These are phyloP conservation scores for Phortica variegata DNA, from an alignment of 1,140 invertebrate species.

Conservation along the genomic window DNA sequence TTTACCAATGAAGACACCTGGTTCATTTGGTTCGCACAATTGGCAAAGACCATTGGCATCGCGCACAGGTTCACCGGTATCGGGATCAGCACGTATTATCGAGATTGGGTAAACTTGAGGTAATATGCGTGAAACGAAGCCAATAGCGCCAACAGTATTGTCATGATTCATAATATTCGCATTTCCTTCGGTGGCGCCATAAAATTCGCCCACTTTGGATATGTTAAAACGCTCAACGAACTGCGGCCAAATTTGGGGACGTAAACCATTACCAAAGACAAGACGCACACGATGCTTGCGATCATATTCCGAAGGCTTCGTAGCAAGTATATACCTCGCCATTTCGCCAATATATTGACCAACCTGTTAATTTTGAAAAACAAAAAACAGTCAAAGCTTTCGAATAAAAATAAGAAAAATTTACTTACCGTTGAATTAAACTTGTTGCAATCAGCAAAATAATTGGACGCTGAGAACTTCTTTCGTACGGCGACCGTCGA, in stretches of 20 bases:
- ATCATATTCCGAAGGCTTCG: conserved; percentile 77
- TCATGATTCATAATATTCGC: conserved; percentile 93
- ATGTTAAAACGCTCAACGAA: conserved; percentile 90
- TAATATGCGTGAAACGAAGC: conserved; percentile 87
- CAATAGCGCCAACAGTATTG: conserved; percentile 89
- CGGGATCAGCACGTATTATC: conserved; percentile 83
- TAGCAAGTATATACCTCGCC: conserved; percentile 92
- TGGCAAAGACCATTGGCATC: conserved; percentile 79
- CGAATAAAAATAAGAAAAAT: neutral
- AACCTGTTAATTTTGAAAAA: conserved; percentile 26
- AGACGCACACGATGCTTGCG: conserved; percentile 79
- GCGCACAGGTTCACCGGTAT: conserved; percentile 79
- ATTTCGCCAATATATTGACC: conserved; percentile 98
- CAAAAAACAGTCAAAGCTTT: conserved; percentile 76
- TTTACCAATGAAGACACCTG: conserved; percentile 96
- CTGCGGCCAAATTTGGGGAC: conserved; percentile 91
- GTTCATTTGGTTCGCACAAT: conserved; percentile 72
- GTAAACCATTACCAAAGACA: conserved; percentile 93
- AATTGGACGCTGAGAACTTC: conserved; percentile 95
- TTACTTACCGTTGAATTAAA: conserved; percentile 89
- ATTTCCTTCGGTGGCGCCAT: conserved; percentile 97
- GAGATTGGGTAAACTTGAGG: conserved; percentile 83
- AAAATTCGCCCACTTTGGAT: conserved; percentile 85
- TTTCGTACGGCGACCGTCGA: conserved; percentile 80
- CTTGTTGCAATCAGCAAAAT: conserved; percentile 90